These are phyloP conservation scores for Sycophaga agraensis DNA, from an alignment of 1,140 invertebrate genomes.

Conservation along the genomic window DNA sequence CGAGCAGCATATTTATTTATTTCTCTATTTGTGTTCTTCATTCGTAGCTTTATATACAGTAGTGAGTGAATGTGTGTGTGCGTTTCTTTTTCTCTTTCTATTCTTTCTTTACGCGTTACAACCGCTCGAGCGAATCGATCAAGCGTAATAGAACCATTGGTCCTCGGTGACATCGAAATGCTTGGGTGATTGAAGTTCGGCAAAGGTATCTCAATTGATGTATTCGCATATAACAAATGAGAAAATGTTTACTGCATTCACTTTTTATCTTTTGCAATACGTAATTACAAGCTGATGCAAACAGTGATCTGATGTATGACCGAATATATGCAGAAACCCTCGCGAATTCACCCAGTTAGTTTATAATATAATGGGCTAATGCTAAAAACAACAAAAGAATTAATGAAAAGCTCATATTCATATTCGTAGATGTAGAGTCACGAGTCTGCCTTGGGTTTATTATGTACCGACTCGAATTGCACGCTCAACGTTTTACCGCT, in stretches of 20 bases:
- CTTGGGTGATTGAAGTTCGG: conserved; percentile 52
- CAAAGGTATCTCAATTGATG: not conserved
- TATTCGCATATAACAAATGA: too few relatives aligned
- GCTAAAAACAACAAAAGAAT: not conserved
- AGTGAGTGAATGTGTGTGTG: conserved; percentile 56
- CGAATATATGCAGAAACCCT: not conserved
- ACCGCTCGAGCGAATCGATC: conserved; percentile 52
- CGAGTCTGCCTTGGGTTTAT: not conserved
- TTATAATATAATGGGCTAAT: not conserved
- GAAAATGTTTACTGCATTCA: too few relatives aligned
- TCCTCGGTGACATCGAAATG: conserved; percentile 50
- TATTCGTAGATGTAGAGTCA: not conserved
- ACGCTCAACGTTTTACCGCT: not conserved
- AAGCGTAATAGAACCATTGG: conserved; percentile 37
- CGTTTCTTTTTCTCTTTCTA: conserved; percentile 34
- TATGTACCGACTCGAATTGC: not conserved
- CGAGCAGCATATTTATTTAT: conserved; percentile 4
- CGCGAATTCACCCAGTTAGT: not conserved
- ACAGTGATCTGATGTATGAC: not conserved
- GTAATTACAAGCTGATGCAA: not conserved
- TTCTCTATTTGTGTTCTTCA: conserved; percentile 31
- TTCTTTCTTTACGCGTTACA: conserved; percentile 17
- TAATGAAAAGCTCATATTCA: not conserved
- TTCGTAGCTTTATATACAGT: conserved; percentile 45
- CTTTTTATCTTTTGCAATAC: not conserved